Base-by-base conservation (phyloP, 37 sponge, comb jelly and placozoan genomes). In the Theonella swinhoei region DNA sequence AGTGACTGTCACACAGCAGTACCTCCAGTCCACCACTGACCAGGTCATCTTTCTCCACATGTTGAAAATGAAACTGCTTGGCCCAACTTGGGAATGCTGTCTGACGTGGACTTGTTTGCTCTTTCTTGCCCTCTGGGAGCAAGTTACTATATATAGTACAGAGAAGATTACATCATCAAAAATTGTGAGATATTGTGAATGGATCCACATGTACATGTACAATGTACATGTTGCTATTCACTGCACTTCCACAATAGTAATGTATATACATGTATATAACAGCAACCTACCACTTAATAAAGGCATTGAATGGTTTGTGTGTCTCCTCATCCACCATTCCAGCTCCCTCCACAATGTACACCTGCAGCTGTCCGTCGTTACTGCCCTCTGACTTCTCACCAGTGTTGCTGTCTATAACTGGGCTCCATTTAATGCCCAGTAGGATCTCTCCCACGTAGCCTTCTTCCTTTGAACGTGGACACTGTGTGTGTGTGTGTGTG, bases 311-410 rank as follows among this genome's bases (percentile, higher is more conserved):
- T 0, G 89, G 89, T 66, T 89, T 84, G 30, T 64, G 64, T 0
- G 85, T 75, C 32, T 74, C 61, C 75, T 73, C 85, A 35, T 83
- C 79, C 20, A 83, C 68, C 19, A 89, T 30, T 36, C 89, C 89
- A 1, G 84, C 89, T 30, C 89, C 89, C 73, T 89, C 89, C 42
- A 83, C 89, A 62, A 89, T 34, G 40, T 84, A 84, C 34, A 89
- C 85, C 25, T 89, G 89, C 30, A 89, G 70, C 42, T 89, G 80
- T 24, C 89, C 89, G 0, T n/a, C 79, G 30, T 40, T 63, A 2
- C 1, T 25, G 36, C 65, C 68, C n/a, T 60, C 36, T 20, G 62
- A 79, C 38, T 28, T 61, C 3, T 31, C 47, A 25, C 63, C 62
- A 33, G 41, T 62, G 68, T 14, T 2, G 39, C 4, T 0, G 0